Evolutionary conservation across 2,797 vertebrate species (phyloP).

Genomic region (Notolabrus celidotus): DNA sequence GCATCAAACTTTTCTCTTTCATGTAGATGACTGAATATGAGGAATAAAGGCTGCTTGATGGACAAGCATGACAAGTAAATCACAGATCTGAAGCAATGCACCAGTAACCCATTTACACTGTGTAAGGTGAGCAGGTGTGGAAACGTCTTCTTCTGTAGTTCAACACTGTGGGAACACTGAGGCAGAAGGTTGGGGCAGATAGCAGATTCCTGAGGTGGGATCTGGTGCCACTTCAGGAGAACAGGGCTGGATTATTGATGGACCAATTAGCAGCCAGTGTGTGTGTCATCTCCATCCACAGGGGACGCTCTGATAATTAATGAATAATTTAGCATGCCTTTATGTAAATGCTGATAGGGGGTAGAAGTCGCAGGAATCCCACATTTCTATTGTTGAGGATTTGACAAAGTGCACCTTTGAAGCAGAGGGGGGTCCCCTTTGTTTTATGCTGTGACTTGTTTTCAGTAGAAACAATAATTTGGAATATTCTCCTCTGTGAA

Average conservation of each 20-base stretch:
- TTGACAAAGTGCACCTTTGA: constrained; percentile 72
- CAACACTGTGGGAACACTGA: constrained; percentile 42
- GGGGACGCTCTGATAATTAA: constrained; percentile 85
- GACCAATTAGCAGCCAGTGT: constrained; percentile 85
- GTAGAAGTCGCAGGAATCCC: constrained; percentile 75
- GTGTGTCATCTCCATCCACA: constrained; percentile 78
- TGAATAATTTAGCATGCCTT: constrained; percentile 86
- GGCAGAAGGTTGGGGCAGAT: constrained; percentile 79
- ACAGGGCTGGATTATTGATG: constrained; percentile 85
- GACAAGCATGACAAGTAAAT: constrained; percentile 8
- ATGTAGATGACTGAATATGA: background rate
- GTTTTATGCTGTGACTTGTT: constrained; percentile 59
- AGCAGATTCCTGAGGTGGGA: constrained; percentile 80
- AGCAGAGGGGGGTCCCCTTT: constrained; percentile 55
- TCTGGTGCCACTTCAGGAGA: constrained; percentile 78
- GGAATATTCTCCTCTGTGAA: constrained; percentile 33
- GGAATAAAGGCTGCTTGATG: background rate
- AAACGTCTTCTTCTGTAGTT: constrained; percentile 38
- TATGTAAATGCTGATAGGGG: constrained; percentile 85
- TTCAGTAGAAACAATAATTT: constrained; percentile 48
- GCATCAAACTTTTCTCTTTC: background rate
- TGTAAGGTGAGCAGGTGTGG: constrained; percentile 65
- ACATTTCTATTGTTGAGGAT: constrained; percentile 74
- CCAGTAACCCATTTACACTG: constrained; percentile 24
- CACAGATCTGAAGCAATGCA: constrained; percentile 25